phyloP scores from a whole-genome alignment of 2,113 vertebrate genomes.

The Mystacornis crossleyi region DNA sequence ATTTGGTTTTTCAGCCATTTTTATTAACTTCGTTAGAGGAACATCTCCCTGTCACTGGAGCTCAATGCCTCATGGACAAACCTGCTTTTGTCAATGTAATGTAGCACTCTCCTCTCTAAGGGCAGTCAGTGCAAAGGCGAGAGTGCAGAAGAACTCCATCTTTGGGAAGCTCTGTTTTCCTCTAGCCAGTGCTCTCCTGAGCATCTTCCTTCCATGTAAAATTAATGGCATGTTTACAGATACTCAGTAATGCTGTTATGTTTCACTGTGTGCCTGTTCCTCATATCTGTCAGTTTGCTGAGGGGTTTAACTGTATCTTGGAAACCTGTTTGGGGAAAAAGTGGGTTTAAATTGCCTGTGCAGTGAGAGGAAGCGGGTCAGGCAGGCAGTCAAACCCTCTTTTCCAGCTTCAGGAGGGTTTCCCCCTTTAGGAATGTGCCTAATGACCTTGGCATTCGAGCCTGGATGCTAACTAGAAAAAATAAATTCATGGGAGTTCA shows the following conservation, averaged over 20 bases:
- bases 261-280: background rate
- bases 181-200: background rate
- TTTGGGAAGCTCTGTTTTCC: background rate
- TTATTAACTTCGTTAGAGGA: background rate
- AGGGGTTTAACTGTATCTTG: background rate
- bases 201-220: background rate
- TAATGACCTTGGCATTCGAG: background rate
- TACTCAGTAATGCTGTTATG: background rate
- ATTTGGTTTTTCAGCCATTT: constrained; percentile 25
- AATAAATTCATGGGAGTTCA: background rate
- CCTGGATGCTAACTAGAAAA: background rate
- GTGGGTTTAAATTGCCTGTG: background rate
- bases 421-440: background rate
- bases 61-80: background rate
- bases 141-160: background rate
- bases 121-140: background rate
- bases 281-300: background rate
- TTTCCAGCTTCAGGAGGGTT: background rate
- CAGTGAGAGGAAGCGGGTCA: background rate
- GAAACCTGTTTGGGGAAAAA: background rate
- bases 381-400: background rate
- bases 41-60: background rate
- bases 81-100: background rate
- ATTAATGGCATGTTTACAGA: background rate
- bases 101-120: background rate